Percentiles rank a stretch among this genome's conserved stretches.
Conservation (phyloP, 1,140 invertebrate genomes). For the Triops longicaudatus region DNA sequence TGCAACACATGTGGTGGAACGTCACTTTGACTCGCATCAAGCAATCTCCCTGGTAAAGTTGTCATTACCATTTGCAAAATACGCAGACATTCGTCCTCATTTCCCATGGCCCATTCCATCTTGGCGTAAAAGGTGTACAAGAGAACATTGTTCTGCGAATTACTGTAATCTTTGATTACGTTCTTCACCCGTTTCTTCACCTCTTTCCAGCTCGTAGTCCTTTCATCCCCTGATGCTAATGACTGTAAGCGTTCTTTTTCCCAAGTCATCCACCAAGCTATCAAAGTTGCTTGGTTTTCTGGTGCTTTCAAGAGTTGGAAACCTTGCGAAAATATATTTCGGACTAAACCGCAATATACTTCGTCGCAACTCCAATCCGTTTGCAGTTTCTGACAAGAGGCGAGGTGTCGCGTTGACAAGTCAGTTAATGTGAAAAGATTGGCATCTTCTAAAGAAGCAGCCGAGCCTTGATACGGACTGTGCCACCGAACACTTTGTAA, state of each 20-base stretch:
- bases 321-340: constrained; percentile 1
- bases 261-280: constrained; percentile 22
- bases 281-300: constrained; percentile 17
- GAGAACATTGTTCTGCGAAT: constrained; percentile 14
- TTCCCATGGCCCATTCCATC: constrained; percentile 21
- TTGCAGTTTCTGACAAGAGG: neutral
- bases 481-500: neutral
- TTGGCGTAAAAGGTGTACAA: constrained; percentile 21
- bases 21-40: neutral
- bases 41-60: constrained; percentile 4
- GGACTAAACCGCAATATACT: constrained; percentile 17
- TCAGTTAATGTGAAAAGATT: neutral
- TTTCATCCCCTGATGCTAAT: neutral
- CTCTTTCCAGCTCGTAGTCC: constrained; percentile 16
- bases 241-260: neutral
- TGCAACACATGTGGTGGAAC: neutral
- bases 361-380: neutral
- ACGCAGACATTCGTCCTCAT: constrained; percentile 18
- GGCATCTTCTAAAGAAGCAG: neutral
- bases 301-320: neutral
- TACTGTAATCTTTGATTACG: constrained; percentile 19
- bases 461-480: neutral
- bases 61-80: constrained; percentile 15
- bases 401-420: neutral
- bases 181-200: constrained; percentile 4